phyloP scores from a whole-genome alignment of 2,888 invertebrate genomes.

The Xiphydria camelus region DNA sequence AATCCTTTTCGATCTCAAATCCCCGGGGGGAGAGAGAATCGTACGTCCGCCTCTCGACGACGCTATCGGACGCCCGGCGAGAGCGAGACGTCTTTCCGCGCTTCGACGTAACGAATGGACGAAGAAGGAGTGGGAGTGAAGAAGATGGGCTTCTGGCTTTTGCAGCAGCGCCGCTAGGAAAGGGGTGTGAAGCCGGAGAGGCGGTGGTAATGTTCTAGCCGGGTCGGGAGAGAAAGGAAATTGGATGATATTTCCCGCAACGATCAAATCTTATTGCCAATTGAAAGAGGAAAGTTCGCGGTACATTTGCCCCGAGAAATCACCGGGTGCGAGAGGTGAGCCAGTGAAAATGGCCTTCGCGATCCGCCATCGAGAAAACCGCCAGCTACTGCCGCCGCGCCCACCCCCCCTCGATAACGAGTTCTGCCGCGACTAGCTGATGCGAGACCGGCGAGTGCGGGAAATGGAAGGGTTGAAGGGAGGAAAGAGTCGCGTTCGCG shows the following conservation, averaged over 20 bases:
- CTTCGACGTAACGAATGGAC: conserved; percentile 8
- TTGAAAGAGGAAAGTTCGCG: conserved; percentile 55
- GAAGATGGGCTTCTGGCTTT: conserved; percentile 12
- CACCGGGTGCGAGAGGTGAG: conserved; percentile 35
- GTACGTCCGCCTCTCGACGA: conserved; percentile 1
- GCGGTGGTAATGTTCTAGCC: conserved; percentile 14
- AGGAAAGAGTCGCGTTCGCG: no score
- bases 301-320: conserved; percentile 51
- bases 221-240: conserved; percentile 47
- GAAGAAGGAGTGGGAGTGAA: conserved; percentile 9
- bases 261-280: conserved; percentile 56
- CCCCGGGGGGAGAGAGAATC: conserved; percentile 5
- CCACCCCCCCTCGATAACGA: conserved; percentile 35
- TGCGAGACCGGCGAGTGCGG: not conserved
- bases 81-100: conserved; percentile 6
- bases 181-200: conserved; percentile 11
- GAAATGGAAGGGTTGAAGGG: not conserved
- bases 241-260: conserved; percentile 55
- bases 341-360: conserved; percentile 36
- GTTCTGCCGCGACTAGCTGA: conserved; percentile 16
- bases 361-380: conserved; percentile 31
- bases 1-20: conserved; percentile 1
- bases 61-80: not conserved
- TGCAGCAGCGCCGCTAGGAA: conserved; percentile 6
- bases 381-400: conserved; percentile 15